Evolutionary conservation across 2,113 vertebrate genomes (phyloP).

Genomic region (Vireo altiloquus): DNA sequence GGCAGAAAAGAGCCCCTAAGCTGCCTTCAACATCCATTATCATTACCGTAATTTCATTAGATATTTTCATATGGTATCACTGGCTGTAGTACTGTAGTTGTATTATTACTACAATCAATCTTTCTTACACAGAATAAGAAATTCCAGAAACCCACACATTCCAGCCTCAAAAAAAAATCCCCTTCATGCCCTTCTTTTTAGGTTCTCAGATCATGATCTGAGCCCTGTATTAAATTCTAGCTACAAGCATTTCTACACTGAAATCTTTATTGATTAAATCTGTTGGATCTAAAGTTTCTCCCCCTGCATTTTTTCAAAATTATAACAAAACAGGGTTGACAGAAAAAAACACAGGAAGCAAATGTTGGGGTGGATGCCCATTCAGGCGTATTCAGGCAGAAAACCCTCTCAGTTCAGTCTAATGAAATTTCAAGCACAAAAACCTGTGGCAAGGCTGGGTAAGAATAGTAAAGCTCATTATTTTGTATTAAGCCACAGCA

Average conservation of each 20-base stretch:
- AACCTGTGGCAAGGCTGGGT: background rate
- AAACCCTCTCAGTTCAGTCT: background rate
- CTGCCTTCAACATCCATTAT: background rate
- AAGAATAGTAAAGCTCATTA: background rate
- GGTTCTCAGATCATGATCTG: background rate
- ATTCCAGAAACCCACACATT: background rate
- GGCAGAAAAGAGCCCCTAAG: background rate
- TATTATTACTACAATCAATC: background rate
- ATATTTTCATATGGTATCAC: background rate
- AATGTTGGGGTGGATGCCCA: background rate
- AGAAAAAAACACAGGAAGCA: background rate
- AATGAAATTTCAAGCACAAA: background rate
- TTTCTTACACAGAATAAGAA: background rate
- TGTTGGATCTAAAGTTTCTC: background rate
- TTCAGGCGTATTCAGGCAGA: background rate
- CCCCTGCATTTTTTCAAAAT: background rate
- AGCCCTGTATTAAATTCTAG: background rate
- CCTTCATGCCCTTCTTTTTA: background rate
- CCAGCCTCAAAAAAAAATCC: background rate
- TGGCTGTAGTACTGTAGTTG: background rate
- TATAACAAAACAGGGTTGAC: background rate
- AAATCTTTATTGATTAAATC: background rate
- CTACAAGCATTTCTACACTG: background rate
- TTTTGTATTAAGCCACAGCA: background rate
- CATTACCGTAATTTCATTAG: background rate